A percentile compares a stretch with the other conserved stretches of the same genome.
phyloP scores from a whole-genome alignment of 37 sponge, comb jelly and placozoan species.

The Hormiphora californensis region DNA sequence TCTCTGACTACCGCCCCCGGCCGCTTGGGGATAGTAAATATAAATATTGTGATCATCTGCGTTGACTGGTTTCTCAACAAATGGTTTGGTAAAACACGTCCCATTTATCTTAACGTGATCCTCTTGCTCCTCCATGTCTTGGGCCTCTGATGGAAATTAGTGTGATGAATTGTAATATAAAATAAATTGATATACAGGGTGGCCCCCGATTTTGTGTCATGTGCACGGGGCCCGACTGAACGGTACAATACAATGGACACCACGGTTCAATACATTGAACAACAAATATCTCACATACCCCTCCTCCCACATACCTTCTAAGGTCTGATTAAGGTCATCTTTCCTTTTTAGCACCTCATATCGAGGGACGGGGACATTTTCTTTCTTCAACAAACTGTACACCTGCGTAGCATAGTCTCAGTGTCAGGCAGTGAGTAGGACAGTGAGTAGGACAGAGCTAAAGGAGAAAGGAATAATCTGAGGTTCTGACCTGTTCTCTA shows the following conservation, averaged over 20 bases:
- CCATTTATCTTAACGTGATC: constrained; percentile 75
- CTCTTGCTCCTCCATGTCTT: constrained; percentile 63
- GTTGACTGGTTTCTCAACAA: constrained; percentile 90
- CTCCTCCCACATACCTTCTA: too few species aligned
- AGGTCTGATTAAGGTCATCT: constrained; percentile 10
- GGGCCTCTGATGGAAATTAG: constrained; percentile 11
- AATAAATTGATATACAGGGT: background rate
- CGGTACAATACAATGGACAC: too few species aligned
- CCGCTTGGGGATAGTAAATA: constrained; percentile 89
- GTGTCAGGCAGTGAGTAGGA: background rate
- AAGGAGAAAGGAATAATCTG: background rate
- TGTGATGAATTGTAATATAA: background rate
- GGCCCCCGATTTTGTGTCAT: too few species aligned
- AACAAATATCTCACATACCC: too few species aligned
- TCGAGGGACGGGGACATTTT: constrained; percentile 24
- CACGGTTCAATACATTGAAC: too few species aligned
- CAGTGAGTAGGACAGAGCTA: background rate
- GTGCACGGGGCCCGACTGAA: too few species aligned
- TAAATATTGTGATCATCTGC: constrained; percentile 89
- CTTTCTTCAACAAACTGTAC: constrained; percentile 20
- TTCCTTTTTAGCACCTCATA: constrained; percentile 51
- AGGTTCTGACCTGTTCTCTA: constrained; percentile 60
- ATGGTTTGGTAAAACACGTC: constrained; percentile 77
- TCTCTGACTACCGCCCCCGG: constrained; percentile 84
- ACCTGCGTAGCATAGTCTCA: background rate